Evolutionary conservation across 2,113 vertebrate species (phyloP).

Genomic region (Motacilla tschutschensis): DNA sequence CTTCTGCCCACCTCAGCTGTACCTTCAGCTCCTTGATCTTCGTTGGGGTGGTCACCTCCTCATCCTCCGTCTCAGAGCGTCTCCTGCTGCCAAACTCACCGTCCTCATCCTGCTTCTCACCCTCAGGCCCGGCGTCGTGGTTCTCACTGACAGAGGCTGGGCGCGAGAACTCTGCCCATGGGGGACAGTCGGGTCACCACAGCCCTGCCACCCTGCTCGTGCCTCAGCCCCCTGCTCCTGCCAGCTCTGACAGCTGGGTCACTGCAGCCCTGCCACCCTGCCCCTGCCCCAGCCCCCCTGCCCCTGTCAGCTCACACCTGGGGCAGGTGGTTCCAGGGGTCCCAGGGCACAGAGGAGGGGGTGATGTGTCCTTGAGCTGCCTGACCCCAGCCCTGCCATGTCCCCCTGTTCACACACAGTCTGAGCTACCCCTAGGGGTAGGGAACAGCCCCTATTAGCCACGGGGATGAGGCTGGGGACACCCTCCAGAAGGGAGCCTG

Average conservation of each 20-base stretch:
- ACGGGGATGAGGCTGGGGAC: rapidly evolving
- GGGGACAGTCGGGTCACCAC: background rate
- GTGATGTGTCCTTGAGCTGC: background rate
- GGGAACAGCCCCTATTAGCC: background rate
- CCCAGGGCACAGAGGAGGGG: background rate
- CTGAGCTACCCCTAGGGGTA: background rate
- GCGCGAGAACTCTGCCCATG: slow-evolving; percentile 84
- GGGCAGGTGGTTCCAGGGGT: background rate
- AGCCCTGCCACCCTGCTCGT: background rate
- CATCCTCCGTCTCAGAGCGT: slow-evolving; percentile 69
- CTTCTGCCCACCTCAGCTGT: background rate
- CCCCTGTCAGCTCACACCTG: background rate
- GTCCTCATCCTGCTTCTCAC: slow-evolving; percentile 77
- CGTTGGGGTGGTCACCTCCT: slow-evolving; percentile 84
- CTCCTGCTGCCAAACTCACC: slow-evolving; percentile 71
- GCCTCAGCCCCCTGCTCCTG: background rate
- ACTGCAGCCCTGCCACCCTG: background rate
- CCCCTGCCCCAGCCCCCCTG: no score
- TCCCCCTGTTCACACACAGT: rapidly evolving
- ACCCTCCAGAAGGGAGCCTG: background rate
- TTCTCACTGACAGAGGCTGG: slow-evolving; percentile 90
- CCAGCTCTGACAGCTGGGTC: background rate
- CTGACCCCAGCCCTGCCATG: background rate
- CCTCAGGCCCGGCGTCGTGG: slow-evolving; percentile 73
- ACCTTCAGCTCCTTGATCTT: slow-evolving; percentile 95